Evolutionary conservation across 2,888 invertebrate genomes (phyloP).

Genomic region (Exocentrus adspersus): DNA sequence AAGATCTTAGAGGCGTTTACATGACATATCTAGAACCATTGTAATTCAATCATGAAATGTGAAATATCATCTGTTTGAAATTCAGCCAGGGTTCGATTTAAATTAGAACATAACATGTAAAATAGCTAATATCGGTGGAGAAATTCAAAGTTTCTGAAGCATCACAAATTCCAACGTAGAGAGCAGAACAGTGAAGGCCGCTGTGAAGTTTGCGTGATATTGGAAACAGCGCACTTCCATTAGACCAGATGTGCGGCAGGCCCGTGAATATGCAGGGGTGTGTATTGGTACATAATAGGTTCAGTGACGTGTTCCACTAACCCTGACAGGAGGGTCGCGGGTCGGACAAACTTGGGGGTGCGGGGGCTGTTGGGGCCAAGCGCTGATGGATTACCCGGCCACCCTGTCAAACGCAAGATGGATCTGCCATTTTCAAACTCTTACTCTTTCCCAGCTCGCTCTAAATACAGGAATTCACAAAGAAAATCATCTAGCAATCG

Average conservation of each 20-base stretch:
- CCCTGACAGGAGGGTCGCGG: constrained; percentile 63
- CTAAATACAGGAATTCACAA: constrained; percentile 28
- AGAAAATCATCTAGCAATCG: constrained; percentile 28
- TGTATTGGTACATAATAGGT: constrained; percentile 64
- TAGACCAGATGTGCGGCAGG: constrained; percentile 57
- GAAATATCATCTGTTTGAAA: no score
- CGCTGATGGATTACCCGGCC: constrained; percentile 64
- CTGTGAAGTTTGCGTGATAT: constrained; percentile 40
- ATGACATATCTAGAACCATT: no score
- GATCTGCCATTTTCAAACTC: constrained; percentile 64
- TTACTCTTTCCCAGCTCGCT: constrained; percentile 55
- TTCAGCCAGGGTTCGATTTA: not conserved
- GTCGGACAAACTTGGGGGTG: constrained; percentile 39
- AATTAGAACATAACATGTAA: constrained; percentile 11
- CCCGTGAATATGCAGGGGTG: constrained; percentile 55
- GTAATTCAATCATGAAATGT: no score
- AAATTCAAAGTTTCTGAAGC: constrained; percentile 37
- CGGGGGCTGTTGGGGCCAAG: constrained; percentile 50
- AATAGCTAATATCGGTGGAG: constrained; percentile 27
- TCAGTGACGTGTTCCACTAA: constrained; percentile 66
- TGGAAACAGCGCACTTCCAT: constrained; percentile 63
- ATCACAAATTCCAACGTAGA: constrained; percentile 38
- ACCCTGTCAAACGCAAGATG: constrained; percentile 66
- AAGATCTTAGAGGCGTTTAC: no score
- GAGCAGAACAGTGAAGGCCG: constrained; percentile 26